phyloP scores from a whole-genome alignment of 2,113 vertebrate species.

The Microtus montanus region DNA sequence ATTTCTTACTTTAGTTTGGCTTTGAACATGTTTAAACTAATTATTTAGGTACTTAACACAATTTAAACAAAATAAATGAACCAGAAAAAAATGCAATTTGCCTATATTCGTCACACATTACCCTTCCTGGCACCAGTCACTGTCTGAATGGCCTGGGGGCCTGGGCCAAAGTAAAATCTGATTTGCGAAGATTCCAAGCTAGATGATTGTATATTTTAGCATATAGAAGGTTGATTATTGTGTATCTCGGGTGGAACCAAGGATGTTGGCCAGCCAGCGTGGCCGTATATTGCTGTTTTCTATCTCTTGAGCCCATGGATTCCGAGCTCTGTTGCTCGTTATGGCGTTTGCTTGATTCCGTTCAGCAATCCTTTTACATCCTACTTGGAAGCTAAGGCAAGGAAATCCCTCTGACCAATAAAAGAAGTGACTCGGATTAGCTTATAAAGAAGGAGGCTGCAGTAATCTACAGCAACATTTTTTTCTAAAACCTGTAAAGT shows the following conservation, averaged over 20 bases:
- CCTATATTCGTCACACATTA: constrained; percentile 74
- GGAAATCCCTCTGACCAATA: not conserved
- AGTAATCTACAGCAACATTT: not conserved
- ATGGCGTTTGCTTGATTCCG: not conserved
- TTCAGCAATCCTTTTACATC: not conserved
- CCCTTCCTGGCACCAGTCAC: constrained; percentile 64
- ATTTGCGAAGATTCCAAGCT: constrained; percentile 66
- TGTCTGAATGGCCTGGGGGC: constrained; percentile 68
- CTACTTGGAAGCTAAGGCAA: constrained; percentile 1
- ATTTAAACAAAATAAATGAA: constrained; percentile 81
- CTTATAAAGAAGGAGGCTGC: not conserved
- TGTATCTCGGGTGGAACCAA: not conserved
- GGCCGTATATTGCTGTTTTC: not conserved
- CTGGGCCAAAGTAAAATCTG: constrained; percentile 72
- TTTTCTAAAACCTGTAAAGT: not conserved
- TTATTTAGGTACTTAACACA: constrained; percentile 81
- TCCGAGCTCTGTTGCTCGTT: not conserved
- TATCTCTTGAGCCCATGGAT: not conserved
- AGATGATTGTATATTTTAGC: constrained; percentile 65
- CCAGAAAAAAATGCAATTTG: constrained; percentile 78
- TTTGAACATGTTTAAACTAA: constrained; percentile 72
- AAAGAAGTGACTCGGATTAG: not conserved
- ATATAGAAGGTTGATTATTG: not conserved
- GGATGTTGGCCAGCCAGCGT: not conserved
- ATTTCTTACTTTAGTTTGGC: constrained; percentile 68